phyloP scores from a whole-genome alignment of 2,888 invertebrate species.

The Hylaea fasciaria region DNA sequence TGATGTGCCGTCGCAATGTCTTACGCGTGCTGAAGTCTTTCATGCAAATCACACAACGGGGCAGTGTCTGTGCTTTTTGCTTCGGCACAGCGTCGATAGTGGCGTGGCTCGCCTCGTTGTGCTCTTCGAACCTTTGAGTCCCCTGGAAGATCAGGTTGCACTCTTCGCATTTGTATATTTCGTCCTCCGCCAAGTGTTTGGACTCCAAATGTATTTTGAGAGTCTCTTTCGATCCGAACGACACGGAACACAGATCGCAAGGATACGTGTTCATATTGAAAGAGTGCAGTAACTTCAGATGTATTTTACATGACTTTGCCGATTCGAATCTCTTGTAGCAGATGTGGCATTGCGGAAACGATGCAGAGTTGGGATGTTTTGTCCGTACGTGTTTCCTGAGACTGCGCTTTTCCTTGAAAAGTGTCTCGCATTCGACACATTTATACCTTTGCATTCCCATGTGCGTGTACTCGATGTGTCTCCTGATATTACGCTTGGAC shows the following conservation, averaged over 20 bases:
- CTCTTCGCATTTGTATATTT: constrained; percentile 72
- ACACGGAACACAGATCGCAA: constrained; percentile 68
- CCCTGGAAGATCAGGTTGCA: constrained; percentile 72
- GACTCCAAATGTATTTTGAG: constrained; percentile 63
- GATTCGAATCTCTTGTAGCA: constrained; percentile 74
- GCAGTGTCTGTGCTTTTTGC: constrained; percentile 57
- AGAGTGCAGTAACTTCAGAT: constrained; percentile 69
- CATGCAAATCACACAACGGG: constrained; percentile 68
- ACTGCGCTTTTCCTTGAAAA: constrained; percentile 75
- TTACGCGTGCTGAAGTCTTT: constrained; percentile 76
- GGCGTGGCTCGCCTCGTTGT: constrained; percentile 57
- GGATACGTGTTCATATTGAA: constrained; percentile 73
- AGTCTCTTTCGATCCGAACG: constrained; percentile 64
- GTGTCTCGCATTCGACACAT: constrained; percentile 71
- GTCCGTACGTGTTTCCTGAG: constrained; percentile 70
- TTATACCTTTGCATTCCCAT: constrained; percentile 71
- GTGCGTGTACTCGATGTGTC: constrained; percentile 74
- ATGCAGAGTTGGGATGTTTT: constrained; percentile 66
- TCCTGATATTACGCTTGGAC: constrained; percentile 68
- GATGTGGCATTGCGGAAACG: constrained; percentile 73
- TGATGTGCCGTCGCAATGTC: constrained; percentile 71
- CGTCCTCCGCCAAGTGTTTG: constrained; percentile 68
- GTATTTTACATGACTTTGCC: constrained; percentile 74
- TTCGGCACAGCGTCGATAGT: constrained; percentile 47
- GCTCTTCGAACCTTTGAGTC: constrained; percentile 64